phyloP scores from a whole-genome alignment of 2,113 vertebrate species.

The Seriola dumerili region DNA sequence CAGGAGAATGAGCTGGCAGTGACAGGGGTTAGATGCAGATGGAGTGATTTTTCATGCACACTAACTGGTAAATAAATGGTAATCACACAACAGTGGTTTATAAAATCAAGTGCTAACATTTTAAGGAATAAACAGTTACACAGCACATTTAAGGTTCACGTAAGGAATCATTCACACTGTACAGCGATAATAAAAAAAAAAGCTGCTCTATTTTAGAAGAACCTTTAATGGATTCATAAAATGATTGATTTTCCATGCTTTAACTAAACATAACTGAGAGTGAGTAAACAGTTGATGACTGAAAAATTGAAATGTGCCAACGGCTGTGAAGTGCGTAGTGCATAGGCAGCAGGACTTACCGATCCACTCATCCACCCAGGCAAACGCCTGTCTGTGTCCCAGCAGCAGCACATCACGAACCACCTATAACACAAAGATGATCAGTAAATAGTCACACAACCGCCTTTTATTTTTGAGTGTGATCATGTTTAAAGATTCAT shows the following conservation, averaged over 20 bases:
- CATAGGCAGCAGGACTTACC: slow-evolving; percentile 84
- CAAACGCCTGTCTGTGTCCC: slow-evolving; percentile 97
- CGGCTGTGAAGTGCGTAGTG: neutral
- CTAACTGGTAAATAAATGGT: neutral
- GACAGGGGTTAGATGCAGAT: slow-evolving; percentile 34
- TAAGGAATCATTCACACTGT: neutral
- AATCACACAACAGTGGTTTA: neutral
- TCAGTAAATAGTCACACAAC: neutral
- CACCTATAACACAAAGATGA: slow-evolving; percentile 82
- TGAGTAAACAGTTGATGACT: neutral
- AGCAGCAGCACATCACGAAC: slow-evolving; percentile 94
- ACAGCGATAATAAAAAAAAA: neutral
- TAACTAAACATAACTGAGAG: neutral
- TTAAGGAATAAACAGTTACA: neutral
- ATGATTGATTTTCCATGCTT: neutral
- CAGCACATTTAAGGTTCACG: too few relatives aligned
- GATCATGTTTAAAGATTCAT: neutral
- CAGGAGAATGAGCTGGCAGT: slow-evolving; percentile 12
- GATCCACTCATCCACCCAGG: slow-evolving; percentile 99
- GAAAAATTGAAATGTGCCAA: neutral
- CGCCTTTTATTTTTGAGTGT: neutral
- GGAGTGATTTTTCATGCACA: slow-evolving; percentile 42
- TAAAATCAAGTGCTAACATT: neutral
- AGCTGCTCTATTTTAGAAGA: neutral
- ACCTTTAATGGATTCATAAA: neutral